phyloP scores from a whole-genome alignment of 2,797 vertebrate genomes.

The Chelidonichthys spinosus region DNA sequence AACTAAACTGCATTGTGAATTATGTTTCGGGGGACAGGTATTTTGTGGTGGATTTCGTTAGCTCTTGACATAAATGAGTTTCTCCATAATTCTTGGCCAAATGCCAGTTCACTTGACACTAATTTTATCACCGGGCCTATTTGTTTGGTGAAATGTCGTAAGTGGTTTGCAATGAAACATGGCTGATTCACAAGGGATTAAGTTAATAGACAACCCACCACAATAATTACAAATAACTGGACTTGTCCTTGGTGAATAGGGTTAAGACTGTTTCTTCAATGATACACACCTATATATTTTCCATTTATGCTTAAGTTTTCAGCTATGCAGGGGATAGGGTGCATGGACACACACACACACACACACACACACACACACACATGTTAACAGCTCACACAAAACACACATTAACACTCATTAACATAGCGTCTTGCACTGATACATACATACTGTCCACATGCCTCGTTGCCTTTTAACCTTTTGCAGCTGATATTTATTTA shows the following conservation, averaged over 20 bases:
- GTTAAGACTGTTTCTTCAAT: too few species aligned
- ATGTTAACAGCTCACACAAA: conserved; percentile 15
- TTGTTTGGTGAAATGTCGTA: too few species aligned
- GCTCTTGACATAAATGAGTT: too few species aligned
- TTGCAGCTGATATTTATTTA: conserved; percentile 36
- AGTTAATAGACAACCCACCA: too few species aligned
- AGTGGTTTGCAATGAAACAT: not conserved
- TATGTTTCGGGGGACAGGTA: too few species aligned
- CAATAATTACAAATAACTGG: too few species aligned
- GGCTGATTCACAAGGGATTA: too few species aligned
- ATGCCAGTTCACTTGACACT: not conserved
- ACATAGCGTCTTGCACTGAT: conserved; percentile 17
- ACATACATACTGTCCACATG: not conserved
- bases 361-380: not conserved
- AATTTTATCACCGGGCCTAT: not conserved
- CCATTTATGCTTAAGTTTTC: not conserved
- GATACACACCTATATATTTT: too few species aligned
- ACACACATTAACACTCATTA: conserved; percentile 33
- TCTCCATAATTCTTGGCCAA: not conserved
- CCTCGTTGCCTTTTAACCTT: conserved; percentile 30
- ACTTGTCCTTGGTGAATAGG: too few species aligned
- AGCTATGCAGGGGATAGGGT: conserved; percentile 1
- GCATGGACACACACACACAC: conserved; percentile 1
- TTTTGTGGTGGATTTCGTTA: too few species aligned
- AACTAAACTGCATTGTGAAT: too few species aligned